These are phyloP conservation scores for Stenoptilia bipunctidactyla DNA, from an alignment of 2,888 invertebrate species.

Conservation along the genomic window DNA sequence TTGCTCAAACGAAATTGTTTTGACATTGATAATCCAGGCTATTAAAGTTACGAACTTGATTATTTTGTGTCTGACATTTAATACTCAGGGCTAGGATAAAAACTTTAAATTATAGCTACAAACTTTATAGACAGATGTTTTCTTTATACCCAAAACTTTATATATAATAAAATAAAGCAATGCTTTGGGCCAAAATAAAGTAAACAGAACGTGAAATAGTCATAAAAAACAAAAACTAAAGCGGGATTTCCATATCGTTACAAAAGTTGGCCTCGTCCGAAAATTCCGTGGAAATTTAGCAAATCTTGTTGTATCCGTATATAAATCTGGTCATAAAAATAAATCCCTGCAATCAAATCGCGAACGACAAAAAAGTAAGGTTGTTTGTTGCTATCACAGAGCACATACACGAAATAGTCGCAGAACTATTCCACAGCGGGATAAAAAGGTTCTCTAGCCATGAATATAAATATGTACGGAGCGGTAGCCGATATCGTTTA, in stretches of 20 bases:
- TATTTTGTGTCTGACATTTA: too few species aligned
- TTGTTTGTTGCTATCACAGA: conserved; percentile 57
- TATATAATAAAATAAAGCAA: too few species aligned
- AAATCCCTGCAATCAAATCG: conserved; percentile 66
- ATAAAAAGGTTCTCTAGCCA: conserved; percentile 49
- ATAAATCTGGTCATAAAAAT: conserved; percentile 67
- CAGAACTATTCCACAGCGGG: conserved; percentile 47
- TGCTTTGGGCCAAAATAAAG: too few species aligned
- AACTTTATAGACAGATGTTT: too few species aligned
- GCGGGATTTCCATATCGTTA: conserved; percentile 1
- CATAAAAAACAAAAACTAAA: background rate
- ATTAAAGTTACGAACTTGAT: too few species aligned
- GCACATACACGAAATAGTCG: conserved; percentile 48
- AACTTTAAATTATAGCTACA: too few species aligned
- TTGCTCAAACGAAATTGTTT: too few species aligned
- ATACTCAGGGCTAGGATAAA: too few species aligned
- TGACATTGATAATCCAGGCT: too few species aligned
- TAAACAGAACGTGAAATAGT: background rate
- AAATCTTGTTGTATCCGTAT: conserved; percentile 51
- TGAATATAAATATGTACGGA: conserved; percentile 54
- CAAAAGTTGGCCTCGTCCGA: background rate
- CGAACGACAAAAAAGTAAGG: conserved; percentile 58
- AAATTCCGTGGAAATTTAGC: conserved; percentile 9
- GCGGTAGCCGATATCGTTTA: conserved; percentile 34
- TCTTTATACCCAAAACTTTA: too few species aligned